phyloP scores from a whole-genome alignment of 2,888 invertebrate species.

The Achlya flavicornis region DNA sequence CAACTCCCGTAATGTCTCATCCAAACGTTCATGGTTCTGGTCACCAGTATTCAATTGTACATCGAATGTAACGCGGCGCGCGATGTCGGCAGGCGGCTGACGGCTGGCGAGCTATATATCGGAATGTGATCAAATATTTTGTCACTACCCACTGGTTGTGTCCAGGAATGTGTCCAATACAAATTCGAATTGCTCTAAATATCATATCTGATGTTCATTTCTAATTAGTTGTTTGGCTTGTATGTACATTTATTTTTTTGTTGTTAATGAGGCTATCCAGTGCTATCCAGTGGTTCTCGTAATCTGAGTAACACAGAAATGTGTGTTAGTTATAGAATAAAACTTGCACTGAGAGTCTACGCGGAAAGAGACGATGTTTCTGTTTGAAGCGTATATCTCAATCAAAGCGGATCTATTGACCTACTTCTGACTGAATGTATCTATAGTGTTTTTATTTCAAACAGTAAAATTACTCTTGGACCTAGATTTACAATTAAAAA shows the following conservation, averaged over 20 bases:
- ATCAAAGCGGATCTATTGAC: too few species aligned
- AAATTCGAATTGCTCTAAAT: not conserved
- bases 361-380: too few species aligned
- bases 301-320: too few species aligned
- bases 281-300: too few species aligned
- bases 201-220: not conserved
- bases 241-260: not conserved
- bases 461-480: too few species aligned
- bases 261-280: too few species aligned
- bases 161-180: not conserved
- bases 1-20: constrained; percentile 9
- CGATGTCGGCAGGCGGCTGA: constrained; percentile 10
- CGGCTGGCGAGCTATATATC: constrained; percentile 9
- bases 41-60: constrained; percentile 13
- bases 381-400: too few species aligned
- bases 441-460: too few species aligned
- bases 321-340: too few species aligned
- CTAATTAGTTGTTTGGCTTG: not conserved
- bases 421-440: too few species aligned
- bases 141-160: constrained; percentile 17
- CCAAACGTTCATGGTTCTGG: not conserved
- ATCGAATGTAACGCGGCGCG: constrained; percentile 12
- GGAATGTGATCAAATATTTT: constrained; percentile 35
- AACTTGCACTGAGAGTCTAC: too few species aligned
- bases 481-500: too few species aligned